Percentiles rank a stretch among this genome's conserved stretches.
These are phyloP conservation scores for Craniophora ligustri DNA, from an alignment of 2,888 invertebrate genomes.

Conservation along the genomic window DNA sequence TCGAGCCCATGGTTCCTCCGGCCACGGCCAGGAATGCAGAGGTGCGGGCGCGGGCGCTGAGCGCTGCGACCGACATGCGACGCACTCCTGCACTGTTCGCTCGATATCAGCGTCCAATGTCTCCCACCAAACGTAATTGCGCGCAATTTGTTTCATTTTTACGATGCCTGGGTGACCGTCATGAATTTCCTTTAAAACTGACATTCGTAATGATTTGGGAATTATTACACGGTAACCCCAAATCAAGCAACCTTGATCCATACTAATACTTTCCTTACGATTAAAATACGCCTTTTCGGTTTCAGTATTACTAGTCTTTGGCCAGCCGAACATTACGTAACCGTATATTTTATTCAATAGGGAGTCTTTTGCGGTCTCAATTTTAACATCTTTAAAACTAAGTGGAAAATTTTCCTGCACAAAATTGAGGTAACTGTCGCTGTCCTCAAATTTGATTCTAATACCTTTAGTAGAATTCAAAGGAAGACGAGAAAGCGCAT, in stretches of 20 bases:
- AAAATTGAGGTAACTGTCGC: background rate
- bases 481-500: too few relatives aligned
- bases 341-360: background rate
- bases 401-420: background rate
- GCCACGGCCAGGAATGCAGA: constrained; percentile 45
- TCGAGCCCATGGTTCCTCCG: constrained; percentile 20
- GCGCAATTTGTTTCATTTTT: constrained; percentile 49
- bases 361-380: background rate
- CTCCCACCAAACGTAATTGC: constrained; percentile 51
- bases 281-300: background rate
- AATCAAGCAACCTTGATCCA: constrained; percentile 17
- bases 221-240: constrained; percentile 43
- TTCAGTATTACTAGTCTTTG: background rate
- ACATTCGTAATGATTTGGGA: constrained; percentile 20
- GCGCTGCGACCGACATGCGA: constrained; percentile 11
- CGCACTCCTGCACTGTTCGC: constrained; percentile 4
- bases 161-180: constrained; percentile 40
- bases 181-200: constrained; percentile 39
- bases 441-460: too few relatives aligned
- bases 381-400: background rate
- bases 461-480: too few relatives aligned
- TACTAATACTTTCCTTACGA: background rate
- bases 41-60: constrained; percentile 27
- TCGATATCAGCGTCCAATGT: constrained; percentile 31
- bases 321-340: background rate